Percentiles rank a stretch among this genome's conserved stretches.
phyloP scores from a whole-genome alignment of 2,888 invertebrate species.

The Hydrotaea diabolus region DNA sequence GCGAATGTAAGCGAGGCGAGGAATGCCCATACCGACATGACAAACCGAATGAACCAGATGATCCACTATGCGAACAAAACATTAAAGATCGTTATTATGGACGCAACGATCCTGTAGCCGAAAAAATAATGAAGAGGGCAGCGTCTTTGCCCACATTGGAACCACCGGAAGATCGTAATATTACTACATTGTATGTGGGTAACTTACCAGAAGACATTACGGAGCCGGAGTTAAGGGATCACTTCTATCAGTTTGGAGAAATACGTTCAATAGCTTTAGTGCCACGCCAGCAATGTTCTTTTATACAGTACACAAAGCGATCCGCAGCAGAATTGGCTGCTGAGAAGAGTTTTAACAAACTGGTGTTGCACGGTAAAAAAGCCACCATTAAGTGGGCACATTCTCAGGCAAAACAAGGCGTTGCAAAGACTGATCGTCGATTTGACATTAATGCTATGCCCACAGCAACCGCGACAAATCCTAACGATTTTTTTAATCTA shows the following conservation, averaged over 20 bases:
- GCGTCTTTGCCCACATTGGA: slow-evolving; percentile 96
- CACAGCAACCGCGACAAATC: slow-evolving; percentile 83
- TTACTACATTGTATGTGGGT: slow-evolving; percentile 98
- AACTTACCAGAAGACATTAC: slow-evolving; percentile 93
- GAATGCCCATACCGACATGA: slow-evolving; percentile 97
- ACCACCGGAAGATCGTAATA: slow-evolving; percentile 96
- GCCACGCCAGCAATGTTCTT: slow-evolving; percentile 96
- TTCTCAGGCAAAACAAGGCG: slow-evolving; percentile 89
- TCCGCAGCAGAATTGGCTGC: slow-evolving; percentile 95
- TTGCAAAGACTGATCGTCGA: slow-evolving; percentile 82
- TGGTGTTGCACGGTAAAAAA: slow-evolving; percentile 90
- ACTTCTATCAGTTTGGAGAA: slow-evolving; percentile 99
- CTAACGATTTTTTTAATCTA: slow-evolving; percentile 85
- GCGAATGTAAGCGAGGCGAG: slow-evolving; percentile 95
- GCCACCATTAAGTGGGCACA: slow-evolving; percentile 99
- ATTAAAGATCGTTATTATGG: slow-evolving; percentile 95
- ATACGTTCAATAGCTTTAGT: slow-evolving; percentile 96
- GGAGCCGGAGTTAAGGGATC: slow-evolving; percentile 95
- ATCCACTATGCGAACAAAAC: slow-evolving; percentile 95
- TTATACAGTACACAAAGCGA: slow-evolving; percentile 96
- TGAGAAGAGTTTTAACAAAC: slow-evolving; percentile 96
- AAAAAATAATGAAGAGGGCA: slow-evolving; percentile 92
- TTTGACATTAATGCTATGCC: slow-evolving; percentile 89
- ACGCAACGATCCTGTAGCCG: slow-evolving; percentile 95
- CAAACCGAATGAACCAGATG: slow-evolving; percentile 96